Conservation (phyloP, 2,113 vertebrate genomes). For the Platanista minor region DNA sequence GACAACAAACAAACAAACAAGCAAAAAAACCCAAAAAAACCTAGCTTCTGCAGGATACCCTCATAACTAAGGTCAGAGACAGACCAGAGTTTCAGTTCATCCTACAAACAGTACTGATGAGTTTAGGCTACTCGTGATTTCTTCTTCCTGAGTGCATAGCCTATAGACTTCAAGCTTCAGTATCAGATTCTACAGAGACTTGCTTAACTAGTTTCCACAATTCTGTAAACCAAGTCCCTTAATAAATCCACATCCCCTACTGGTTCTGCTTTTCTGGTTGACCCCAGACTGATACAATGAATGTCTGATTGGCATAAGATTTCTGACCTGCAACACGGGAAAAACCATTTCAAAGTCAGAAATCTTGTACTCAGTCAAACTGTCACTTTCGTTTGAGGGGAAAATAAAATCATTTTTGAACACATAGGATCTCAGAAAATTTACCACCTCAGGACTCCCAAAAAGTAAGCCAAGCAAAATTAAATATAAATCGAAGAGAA, state of each 20-base stretch:
- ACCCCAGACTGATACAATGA: neutral
- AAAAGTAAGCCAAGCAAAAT: neutral
- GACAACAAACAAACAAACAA: neutral
- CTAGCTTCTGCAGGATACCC: neutral
- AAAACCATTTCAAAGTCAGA: neutral
- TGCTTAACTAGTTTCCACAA: neutral
- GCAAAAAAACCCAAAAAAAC: neutral
- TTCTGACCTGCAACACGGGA: neutral
- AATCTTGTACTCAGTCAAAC: neutral
- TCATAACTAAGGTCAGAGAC: neutral
- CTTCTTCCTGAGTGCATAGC: neutral
- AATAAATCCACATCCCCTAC: neutral
- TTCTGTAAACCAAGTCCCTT: neutral
- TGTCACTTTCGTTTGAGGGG: neutral
- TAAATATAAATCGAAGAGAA: neutral
- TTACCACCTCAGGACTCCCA: neutral
- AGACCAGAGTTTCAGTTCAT: neutral
- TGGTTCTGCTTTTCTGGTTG: neutral
- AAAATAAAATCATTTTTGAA: constrained; percentile 35
- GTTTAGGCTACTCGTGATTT: neutral
- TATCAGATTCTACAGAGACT: neutral
- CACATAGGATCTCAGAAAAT: neutral
- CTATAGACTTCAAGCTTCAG: neutral
- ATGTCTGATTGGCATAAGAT: neutral
- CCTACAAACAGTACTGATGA: neutral